Evolutionary conservation across 2,797 vertebrate genomes (phyloP).

Genomic region (Acanthurus tractus): DNA sequence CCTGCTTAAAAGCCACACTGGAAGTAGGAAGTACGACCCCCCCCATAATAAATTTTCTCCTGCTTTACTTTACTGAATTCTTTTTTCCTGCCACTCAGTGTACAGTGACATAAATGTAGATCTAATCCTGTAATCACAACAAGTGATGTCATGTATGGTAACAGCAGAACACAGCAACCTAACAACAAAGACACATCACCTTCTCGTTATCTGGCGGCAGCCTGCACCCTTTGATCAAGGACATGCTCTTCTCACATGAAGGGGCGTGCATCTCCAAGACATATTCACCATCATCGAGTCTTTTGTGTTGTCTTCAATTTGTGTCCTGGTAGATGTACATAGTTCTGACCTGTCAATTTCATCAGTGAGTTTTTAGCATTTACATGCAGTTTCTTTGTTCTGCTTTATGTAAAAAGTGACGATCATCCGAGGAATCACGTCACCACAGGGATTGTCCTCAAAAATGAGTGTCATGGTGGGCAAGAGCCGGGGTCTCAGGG

Average conservation of each 20-base stretch:
- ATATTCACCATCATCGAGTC: too few species aligned
- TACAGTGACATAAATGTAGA: background rate
- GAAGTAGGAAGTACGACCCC: too few species aligned
- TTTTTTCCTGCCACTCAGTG: background rate
- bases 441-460: background rate
- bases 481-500: background rate
- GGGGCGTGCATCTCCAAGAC: too few species aligned
- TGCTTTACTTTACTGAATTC: background rate
- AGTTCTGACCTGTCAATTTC: background rate
- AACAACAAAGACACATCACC: background rate
- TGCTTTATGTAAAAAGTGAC: too few species aligned
- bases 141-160: background rate
- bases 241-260: background rate
- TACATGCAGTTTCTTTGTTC: background rate
- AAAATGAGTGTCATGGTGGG: background rate
- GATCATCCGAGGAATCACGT: background rate
- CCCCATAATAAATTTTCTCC: background rate
- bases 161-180: background rate
- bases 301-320: background rate
- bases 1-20: too few species aligned
- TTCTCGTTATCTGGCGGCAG: background rate
- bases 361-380: background rate
- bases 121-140: background rate
- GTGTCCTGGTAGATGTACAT: background rate
- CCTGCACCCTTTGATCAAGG: background rate